These are phyloP conservation scores for Actinernus sp. DNA, from an alignment of 92 coral and sea anemone species.

Conservation along the genomic window DNA sequence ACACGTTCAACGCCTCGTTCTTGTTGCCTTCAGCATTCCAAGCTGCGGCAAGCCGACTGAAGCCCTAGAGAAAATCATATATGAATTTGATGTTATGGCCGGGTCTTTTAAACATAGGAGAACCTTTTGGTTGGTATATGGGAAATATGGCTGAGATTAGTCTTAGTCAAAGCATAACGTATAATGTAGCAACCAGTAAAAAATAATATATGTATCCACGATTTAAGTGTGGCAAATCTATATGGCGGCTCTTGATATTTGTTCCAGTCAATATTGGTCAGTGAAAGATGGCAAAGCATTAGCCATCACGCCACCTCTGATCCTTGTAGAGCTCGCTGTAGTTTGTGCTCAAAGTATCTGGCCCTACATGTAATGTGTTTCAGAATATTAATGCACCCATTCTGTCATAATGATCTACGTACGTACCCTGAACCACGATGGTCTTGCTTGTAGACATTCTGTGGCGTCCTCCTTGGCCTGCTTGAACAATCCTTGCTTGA, in stretches of 20 bases:
- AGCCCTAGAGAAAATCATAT: constrained; percentile 3
- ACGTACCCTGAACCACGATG: constrained; percentile 83
- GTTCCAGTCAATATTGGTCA: no score
- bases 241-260: no score
- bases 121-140: background rate
- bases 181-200: no score
- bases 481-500: constrained; percentile 40
- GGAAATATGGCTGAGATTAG: background rate
- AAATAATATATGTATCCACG: no score
- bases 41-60: constrained; percentile 22
- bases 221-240: no score
- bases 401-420: background rate
- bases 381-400: background rate
- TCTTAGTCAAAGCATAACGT: no score
- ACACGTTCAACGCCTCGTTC: constrained; percentile 17
- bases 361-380: no score
- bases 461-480: constrained; percentile 75
- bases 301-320: no score
- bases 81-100: no score
- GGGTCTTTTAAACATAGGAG: background rate
- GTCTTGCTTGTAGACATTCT: constrained; percentile 52
- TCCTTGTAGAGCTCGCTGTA: no score
- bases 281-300: no score
- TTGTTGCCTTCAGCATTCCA: constrained; percentile 7
- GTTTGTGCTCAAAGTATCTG: no score